These are phyloP conservation scores for Encarsia formosa DNA, from an alignment of 2,888 invertebrate species.

Conservation along the genomic window DNA sequence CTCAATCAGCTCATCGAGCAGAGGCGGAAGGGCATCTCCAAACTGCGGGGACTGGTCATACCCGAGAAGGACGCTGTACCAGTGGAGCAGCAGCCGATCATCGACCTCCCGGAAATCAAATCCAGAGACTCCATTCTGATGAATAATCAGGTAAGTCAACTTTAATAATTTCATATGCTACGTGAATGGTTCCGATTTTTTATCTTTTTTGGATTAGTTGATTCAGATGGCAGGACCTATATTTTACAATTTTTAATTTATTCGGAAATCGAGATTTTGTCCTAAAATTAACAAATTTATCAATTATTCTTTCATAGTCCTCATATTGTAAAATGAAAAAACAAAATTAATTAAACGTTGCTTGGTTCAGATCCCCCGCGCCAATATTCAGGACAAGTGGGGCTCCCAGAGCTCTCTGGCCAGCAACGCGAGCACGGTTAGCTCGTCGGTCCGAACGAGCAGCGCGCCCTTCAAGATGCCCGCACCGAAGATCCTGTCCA, in stretches of 20 bases:
- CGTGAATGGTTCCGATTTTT: no score
- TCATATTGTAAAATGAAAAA: no score
- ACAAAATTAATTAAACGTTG: no score
- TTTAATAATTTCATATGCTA: neutral
- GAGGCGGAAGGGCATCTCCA: conserved; percentile 75
- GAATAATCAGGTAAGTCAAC: conserved; percentile 37
- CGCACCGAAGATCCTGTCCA: conserved; percentile 60
- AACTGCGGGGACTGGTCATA: conserved; percentile 82
- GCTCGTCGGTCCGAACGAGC: conserved; percentile 36
- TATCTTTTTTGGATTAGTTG: no score
- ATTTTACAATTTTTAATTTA: no score
- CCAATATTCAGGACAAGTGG: conserved; percentile 46
- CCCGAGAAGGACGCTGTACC: conserved; percentile 66
- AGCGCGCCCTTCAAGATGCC: conserved; percentile 44
- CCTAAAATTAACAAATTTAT: no score
- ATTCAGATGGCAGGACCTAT: no score
- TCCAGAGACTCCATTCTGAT: conserved; percentile 59
- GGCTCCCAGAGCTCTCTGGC: conserved; percentile 45
- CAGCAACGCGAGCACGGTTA: conserved; percentile 42
- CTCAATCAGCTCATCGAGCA: conserved; percentile 76
- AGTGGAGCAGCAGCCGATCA: conserved; percentile 54
- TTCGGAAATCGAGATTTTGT: no score
- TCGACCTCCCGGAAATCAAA: conserved; percentile 80
- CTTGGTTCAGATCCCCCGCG: no score
- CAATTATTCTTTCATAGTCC: no score